phyloP scores from a whole-genome alignment of 2,113 vertebrate species.

The Saccopteryx leptura region DNA sequence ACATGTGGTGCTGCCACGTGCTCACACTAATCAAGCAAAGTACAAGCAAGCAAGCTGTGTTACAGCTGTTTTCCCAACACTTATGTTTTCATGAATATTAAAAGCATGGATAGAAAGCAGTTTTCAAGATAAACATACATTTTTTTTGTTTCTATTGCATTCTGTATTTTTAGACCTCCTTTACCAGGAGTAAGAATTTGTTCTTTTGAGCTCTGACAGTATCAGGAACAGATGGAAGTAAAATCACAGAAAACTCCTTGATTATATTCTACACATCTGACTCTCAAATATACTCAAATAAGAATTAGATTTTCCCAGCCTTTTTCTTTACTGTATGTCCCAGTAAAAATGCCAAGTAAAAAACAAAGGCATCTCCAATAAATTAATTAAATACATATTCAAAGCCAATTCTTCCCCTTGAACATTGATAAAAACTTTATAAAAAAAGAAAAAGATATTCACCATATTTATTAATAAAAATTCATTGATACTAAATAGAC shows the following conservation, averaged over 20 bases:
- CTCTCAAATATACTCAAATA: neutral
- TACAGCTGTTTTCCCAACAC: too few species aligned
- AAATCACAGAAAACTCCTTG: neutral
- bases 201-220: neutral
- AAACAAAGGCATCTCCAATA: neutral
- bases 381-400: neutral
- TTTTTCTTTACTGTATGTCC: neutral
- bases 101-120: neutral
- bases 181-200: neutral
- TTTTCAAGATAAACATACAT: neutral
- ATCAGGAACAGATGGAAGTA: neutral
- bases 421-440: neutral
- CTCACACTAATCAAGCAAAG: too few species aligned
- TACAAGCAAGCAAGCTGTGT: too few species aligned
- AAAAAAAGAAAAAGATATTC: neutral
- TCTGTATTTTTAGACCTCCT: neutral
- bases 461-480: neutral
- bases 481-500: neutral
- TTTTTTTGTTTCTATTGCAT: conserved; percentile 14
- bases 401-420: neutral
- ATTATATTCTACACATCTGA: neutral
- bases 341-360: neutral
- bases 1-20: too few species aligned
- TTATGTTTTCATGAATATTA: neutral
- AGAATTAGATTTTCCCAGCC: neutral